Base-by-base conservation (phyloP, 2,113 vertebrate species). In the Sardina pilchardus region DNA sequence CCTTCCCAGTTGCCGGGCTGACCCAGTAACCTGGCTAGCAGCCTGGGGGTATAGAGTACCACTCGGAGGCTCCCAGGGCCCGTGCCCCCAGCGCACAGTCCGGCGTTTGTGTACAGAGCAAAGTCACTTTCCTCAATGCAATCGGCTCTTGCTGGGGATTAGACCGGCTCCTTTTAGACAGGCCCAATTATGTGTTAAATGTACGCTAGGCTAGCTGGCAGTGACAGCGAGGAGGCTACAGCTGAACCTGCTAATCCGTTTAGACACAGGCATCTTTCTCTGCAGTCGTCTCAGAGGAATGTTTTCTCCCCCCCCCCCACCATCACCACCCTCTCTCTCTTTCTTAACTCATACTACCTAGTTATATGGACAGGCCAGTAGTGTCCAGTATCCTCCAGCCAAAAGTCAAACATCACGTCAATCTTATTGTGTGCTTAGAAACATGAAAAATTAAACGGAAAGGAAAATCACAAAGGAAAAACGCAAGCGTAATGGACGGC, bases 1-100 rank as follows among this genome's bases (percentile, higher is more conserved):
- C 93, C 80, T 93, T 90, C 92, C 92, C 93, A 94, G 93, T 95
- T 90, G 88, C 86, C 80, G 89, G 90, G 90, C 89, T 95, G 95
- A 95, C 95, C 95, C 94, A 95, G 91, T 95, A 94, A 95, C 94
- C 93, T 93, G 93, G 91, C 91, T 88, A 89, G 90, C 89, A 94
- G 94, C 93, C 92, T 91, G 90, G 84, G 91, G 92, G 90, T 92
- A 91, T 87, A 90, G 91, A 87, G 87, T 90, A 91, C 92, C 90
- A 88, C 89, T 93, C 89, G 90, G 47, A 86, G 90, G 90, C 90
- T 92, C 86, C 81, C 84, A 88, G 86, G 83, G 59, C 89, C 88
- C 50, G 21, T 88, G 90, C 86, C 47, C 39, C 16, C 88, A 87
- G 89, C 84, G 63, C 89, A 94, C 91, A 91, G 88, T 86, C 90